These are phyloP conservation scores for Lordiphosa clarofinis DNA, from an alignment of 1,140 invertebrate genomes.

Conservation along the genomic window DNA sequence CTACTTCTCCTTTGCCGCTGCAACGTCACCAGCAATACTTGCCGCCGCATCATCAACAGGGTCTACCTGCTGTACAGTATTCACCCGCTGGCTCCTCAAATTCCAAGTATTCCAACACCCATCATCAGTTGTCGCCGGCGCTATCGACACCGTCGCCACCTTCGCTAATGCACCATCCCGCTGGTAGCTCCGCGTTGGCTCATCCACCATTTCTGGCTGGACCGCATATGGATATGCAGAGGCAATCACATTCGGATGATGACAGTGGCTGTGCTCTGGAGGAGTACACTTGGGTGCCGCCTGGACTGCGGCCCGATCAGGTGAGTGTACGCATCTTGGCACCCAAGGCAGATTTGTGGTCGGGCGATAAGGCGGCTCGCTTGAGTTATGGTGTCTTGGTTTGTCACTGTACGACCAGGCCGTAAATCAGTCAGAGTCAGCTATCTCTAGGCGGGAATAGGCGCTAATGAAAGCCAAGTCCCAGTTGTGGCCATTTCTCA, in stretches of 20 bases:
- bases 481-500: conserved; percentile 48
- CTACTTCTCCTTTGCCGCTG: conserved; percentile 79
- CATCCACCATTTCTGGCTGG: conserved; percentile 79
- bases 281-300: conserved; percentile 99
- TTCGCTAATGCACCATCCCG: conserved; percentile 78
- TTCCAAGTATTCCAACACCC: conserved; percentile 72
- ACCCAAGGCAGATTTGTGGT: conserved; percentile 50
- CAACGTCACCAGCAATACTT: conserved; percentile 73
- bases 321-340: conserved; percentile 81
- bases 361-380: conserved; percentile 51
- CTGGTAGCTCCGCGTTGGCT: conserved; percentile 59
- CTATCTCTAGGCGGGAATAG: conserved; percentile 28
- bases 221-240: conserved; percentile 85
- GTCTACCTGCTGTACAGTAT: conserved; percentile 60
- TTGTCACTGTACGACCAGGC: conserved; percentile 57
- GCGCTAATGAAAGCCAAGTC: conserved; percentile 58
- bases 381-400: conserved; percentile 71
- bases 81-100: conserved; percentile 63
- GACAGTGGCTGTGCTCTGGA: conserved; percentile 98
- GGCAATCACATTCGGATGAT: conserved; percentile 96
- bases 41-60: conserved; percentile 80
- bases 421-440: conserved; percentile 54
- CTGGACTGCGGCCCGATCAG: conserved; percentile 96
- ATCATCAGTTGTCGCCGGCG: conserved; percentile 69
- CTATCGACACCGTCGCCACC: conserved; percentile 78